phyloP scores from a whole-genome alignment of 2,113 vertebrate genomes.

The Budorcas taxicolor region DNA sequence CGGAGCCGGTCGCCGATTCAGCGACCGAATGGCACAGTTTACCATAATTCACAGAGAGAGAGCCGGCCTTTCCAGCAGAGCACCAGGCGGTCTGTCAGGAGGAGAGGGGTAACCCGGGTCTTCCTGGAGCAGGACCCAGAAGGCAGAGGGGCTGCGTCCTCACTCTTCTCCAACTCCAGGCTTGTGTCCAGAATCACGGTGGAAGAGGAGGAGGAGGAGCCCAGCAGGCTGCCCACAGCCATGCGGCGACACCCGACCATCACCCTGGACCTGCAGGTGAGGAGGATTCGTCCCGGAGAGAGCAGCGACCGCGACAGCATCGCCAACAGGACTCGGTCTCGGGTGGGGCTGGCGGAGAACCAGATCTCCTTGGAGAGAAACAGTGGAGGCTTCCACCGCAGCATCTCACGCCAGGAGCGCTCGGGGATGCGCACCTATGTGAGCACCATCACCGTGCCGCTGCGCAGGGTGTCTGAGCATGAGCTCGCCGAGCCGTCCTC shows the following conservation, averaged over 20 bases:
- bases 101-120: constrained; percentile 63
- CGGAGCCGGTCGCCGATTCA: constrained; percentile 90
- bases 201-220: constrained; percentile 81
- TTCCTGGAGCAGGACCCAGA: constrained; percentile 54
- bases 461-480: constrained; percentile 90
- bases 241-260: constrained; percentile 90
- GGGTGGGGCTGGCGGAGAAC: constrained; percentile 89
- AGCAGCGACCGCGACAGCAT: constrained; percentile 92
- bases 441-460: constrained; percentile 92
- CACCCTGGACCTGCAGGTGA: constrained; percentile 93
- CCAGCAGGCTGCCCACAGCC: constrained; percentile 75
- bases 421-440: constrained; percentile 93
- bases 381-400: constrained; percentile 91
- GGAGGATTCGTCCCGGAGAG: constrained; percentile 91
- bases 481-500: constrained; percentile 91
- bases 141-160: constrained; percentile 28
- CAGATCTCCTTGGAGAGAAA: constrained; percentile 92
- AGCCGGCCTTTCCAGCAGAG: constrained; percentile 58
- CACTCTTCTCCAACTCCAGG: constrained; percentile 73
- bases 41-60: constrained; percentile 36
- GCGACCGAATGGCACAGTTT: constrained; percentile 60
- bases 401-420: constrained; percentile 89
- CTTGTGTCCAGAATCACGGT: constrained; percentile 78
- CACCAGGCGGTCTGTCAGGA: constrained; percentile 52
- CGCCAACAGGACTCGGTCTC: constrained; percentile 92